A percentile compares a stretch with the other conserved stretches of the same genome.
These are phyloP conservation scores for Chinchilla lanigera DNA, from an alignment of 2,113 vertebrate genomes.

Conservation along the genomic window DNA sequence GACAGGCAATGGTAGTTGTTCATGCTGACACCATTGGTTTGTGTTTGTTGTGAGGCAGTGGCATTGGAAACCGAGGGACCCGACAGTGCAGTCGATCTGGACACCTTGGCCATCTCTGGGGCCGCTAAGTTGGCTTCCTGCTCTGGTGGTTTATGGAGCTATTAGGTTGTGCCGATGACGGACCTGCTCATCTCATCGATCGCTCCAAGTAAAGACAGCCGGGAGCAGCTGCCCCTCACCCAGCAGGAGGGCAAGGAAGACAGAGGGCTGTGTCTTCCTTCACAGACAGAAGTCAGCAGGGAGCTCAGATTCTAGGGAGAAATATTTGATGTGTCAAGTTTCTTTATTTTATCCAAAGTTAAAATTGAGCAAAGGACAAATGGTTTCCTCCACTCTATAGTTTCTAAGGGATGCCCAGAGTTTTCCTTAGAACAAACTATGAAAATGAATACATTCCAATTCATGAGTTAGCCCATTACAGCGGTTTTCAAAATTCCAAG, in stretches of 20 bases:
- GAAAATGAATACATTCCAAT: neutral
- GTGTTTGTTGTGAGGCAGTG: neutral
- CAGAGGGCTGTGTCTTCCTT: fast-evolving
- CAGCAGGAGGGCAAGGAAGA: neutral
- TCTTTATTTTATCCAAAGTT: neutral
- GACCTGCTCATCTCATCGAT: neutral
- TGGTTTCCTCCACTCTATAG: neutral
- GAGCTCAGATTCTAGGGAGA: neutral
- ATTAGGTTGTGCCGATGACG: neutral
- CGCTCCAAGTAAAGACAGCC: neutral
- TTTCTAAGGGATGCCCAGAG: neutral
- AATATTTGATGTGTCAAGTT: no score
- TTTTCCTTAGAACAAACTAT: neutral
- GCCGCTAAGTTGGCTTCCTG: neutral
- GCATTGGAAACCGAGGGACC: neutral
- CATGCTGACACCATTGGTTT: neutral
- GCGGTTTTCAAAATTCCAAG: neutral
- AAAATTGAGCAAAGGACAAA: neutral
- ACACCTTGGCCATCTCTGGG: neutral
- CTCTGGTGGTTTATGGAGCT: neutral
- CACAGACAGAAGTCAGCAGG: neutral
- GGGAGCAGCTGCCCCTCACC: neutral
- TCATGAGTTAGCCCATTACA: neutral
- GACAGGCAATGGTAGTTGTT: fast-evolving
- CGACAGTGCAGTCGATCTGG: no score